phyloP scores from a whole-genome alignment of 2,797 vertebrate species.

The Acipenser ruthenus region DNA sequence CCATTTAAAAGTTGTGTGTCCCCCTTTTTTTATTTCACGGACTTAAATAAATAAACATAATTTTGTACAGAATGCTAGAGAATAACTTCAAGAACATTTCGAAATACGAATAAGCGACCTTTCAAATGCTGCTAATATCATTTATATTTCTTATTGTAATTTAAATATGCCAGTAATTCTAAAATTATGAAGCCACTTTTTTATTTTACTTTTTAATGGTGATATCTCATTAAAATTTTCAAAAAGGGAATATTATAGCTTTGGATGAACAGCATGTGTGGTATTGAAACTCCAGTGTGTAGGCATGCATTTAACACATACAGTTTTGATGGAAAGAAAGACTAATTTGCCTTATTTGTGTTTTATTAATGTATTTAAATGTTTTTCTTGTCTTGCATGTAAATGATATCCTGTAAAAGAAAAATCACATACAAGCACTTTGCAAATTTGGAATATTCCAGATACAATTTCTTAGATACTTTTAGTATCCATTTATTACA shows the following conservation, averaged over 20 bases:
- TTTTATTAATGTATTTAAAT: conserved; percentile 11
- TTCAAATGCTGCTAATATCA: conserved; percentile 63
- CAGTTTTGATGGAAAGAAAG: conserved; percentile 29
- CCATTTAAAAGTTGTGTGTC: no score
- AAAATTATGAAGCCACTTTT: conserved; percentile 37
- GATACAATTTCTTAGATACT: conserved; percentile 83
- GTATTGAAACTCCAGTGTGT: conserved; percentile 30
- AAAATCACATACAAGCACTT: conserved; percentile 83
- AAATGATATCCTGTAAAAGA: conserved; percentile 13
- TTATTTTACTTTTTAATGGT: conserved; percentile 20
- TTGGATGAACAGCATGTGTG: conserved; percentile 2
- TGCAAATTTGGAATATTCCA: conserved; percentile 85
- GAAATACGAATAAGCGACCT: conserved; percentile 16
- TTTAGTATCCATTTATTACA: conserved; percentile 72
- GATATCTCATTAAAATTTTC: background rate
- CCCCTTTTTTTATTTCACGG: no score
- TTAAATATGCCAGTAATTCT: conserved; percentile 22
- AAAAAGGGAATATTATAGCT: conserved; percentile 31
- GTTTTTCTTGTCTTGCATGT: conserved; percentile 34
- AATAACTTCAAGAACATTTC: no score
- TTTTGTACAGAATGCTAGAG: no score
- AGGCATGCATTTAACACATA: conserved; percentile 32
- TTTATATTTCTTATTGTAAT: conserved; percentile 31
- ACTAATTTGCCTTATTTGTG: conserved; percentile 58
- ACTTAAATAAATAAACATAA: no score